Evolutionary conservation across 2,888 invertebrate genomes (phyloP), one percentile per base, ranked within the genome.

Genomic region (Cheilosia variabilis): DNA sequence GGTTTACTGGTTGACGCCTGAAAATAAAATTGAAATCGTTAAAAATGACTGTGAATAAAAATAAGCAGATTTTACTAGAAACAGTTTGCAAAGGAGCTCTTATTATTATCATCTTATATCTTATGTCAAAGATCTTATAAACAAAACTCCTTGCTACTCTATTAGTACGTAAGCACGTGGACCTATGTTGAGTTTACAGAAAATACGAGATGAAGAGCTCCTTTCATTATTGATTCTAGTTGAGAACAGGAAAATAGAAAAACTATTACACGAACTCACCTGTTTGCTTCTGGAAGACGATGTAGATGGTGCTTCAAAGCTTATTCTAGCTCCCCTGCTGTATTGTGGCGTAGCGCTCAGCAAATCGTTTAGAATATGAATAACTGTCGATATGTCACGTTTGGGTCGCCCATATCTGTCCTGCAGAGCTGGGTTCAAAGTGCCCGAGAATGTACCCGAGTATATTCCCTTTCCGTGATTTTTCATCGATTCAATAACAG

Each of bases 391-490:
- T 89, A 98, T 98, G 92, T 98, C 98, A 87, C 98, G 95, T 91
- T 98, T 97, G 63, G 98, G 98, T 88, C 97, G 95, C 13, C 98
- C 98, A 90, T 96, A 96, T 91, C 95, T 95, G 92, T 98, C 98
- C 93, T 98, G 98, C 62, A 98, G 93, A 55, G 98, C 97, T 68
- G 98, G 98, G 92, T 98, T 98, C 69, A 98, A 92, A 19, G 98
- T 98, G 69, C 98, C 98, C 90, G 98, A 98, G 92, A 98, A 98
- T 84, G 98, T 98, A 87, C 98, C 98, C 15, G 98, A 98, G 93
- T 98, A 98, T 87, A 98, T 97, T 89, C 98, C 98, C 92, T 97
- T 97, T 88, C 98, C 97, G 90, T 98, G 97, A 91, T 98, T 97
- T 92, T 96, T 96, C 97, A 97, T 97, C 89, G 96, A 96, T 91